phyloP scores from a whole-genome alignment of 2,113 vertebrate species.

The Hiodon alosoides region DNA sequence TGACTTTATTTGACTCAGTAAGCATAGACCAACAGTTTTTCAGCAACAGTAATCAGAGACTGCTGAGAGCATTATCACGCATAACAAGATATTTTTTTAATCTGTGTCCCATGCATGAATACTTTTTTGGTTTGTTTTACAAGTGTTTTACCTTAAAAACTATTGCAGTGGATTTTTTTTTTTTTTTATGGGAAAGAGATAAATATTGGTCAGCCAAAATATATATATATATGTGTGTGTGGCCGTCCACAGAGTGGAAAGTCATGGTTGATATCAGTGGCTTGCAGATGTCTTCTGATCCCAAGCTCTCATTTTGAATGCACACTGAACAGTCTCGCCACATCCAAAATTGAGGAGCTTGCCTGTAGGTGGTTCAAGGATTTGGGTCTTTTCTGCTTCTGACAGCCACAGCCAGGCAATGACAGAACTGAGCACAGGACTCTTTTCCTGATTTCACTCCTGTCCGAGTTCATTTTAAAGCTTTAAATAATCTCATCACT shows the following conservation, averaged over 20 bases:
- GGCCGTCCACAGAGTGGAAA: not conserved
- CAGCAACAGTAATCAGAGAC: not conserved
- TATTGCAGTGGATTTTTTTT: not conserved
- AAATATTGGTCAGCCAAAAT: too few species aligned
- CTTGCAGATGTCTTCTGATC: conserved; percentile 4
- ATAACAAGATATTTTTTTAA: too few species aligned
- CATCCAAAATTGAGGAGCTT: conserved; percentile 49
- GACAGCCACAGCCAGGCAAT: conserved; percentile 58
- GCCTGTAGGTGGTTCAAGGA: conserved; percentile 57
- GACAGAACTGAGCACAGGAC: conserved; percentile 53
- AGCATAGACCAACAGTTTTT: not conserved
- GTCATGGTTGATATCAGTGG: not conserved
- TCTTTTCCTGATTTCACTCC: conserved; percentile 38
- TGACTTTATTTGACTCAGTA: not conserved
- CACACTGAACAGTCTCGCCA: conserved; percentile 45
- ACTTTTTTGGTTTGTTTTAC: not conserved
- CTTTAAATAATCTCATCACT: not conserved
- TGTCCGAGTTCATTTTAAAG: conserved; percentile 40
- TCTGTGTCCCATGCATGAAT: too few species aligned
- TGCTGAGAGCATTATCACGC: too few species aligned
- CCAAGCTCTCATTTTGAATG: not conserved
- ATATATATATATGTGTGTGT: not conserved
- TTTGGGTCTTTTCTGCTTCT: conserved; percentile 56
- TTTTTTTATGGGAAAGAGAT: not conserved
- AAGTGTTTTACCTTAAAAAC: not conserved